Evolutionary conservation across 2,113 vertebrate genomes (phyloP), one percentile per base, ranked within the genome.

Genomic region (Muntiacus reevesi): DNA sequence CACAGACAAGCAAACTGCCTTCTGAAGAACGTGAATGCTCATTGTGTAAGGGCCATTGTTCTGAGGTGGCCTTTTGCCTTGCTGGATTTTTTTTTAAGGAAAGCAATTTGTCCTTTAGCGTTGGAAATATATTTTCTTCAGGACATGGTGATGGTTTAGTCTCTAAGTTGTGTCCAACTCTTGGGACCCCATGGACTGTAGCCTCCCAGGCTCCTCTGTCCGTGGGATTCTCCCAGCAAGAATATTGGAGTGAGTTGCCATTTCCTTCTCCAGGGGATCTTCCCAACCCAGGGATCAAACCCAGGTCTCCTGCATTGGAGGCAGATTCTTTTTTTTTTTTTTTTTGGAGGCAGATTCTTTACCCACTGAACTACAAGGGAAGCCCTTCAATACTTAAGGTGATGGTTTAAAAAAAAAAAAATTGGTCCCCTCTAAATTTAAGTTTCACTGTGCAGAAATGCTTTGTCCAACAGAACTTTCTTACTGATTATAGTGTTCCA

Each of bases 121-220:
- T 57, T 85, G 40, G 71, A 89, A 98, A 87, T 88, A 33, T 28
- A 17, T 91, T 96, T 97, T 89, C 74, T 90, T 89, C 13, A 64
- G 40, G 47, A 71, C 67, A 74, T 40, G 67, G 67, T 74, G 67
- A 36, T 40, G n/a, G 67, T 40, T 71, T 74, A 23, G 19, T 13
- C 1, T 2, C 67, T 74, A 40, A 40, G 67, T 74, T 1, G 5
- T 25, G 10, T 74, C 67, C 0, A 36, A 40, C 67, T 40, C 67
- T 74, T 40, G 36, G n/a, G 67, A 71, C n/a, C 67, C 9, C 67
- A 40, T 36, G 6, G 10, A 40, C 19, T 40, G 67, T 71, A 36
- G 64, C 64, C n/a, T 71, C 19, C 64, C 64, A 23, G 64, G 64
- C n/a, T 36, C 19, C n/a, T 71, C 64, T 36, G 10, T 12, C 64